phyloP scores from a whole-genome alignment of 1,140 invertebrate genomes.

The Zaprionus ghesquierei region DNA sequence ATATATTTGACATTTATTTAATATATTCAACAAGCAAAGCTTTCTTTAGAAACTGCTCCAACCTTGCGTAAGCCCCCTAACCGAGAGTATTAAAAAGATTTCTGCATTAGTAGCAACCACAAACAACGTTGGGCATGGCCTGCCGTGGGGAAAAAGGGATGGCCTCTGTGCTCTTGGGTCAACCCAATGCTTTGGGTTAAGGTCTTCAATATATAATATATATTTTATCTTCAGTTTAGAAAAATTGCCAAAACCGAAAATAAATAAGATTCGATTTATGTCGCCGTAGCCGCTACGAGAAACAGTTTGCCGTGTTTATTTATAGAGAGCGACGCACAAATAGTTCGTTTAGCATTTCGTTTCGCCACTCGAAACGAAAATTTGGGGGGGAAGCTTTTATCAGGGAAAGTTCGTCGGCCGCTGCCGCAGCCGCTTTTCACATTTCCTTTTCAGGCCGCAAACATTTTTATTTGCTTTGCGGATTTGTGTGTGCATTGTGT shows the following conservation, averaged over 20 bases:
- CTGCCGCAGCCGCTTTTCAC: too few relatives aligned
- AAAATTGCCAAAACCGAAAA: slow-evolving; percentile 76
- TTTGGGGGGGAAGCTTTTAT: slow-evolving; percentile 37
- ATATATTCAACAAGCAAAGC: background rate
- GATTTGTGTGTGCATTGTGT: slow-evolving; percentile 57
- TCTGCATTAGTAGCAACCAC: slow-evolving; percentile 38
- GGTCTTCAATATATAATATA: slow-evolving; percentile 76
- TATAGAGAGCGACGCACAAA: slow-evolving; percentile 68
- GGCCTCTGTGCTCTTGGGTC: slow-evolving; percentile 20
- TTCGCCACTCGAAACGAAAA: background rate
- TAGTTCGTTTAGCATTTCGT: slow-evolving; percentile 58
- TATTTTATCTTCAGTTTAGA: slow-evolving; percentile 71
- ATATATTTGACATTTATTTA: background rate
- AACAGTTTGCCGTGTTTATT: slow-evolving; percentile 68
- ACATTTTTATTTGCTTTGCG: slow-evolving; percentile 74
- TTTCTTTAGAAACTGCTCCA: background rate
- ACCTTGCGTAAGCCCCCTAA: background rate
- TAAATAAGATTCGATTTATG: slow-evolving; percentile 81
- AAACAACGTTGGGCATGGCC: slow-evolving; percentile 37
- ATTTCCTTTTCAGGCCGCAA: slow-evolving; percentile 59
- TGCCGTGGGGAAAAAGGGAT: background rate
- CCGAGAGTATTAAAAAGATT: slow-evolving; percentile 15
- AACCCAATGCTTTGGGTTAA: slow-evolving; percentile 36
- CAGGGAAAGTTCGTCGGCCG: slow-evolving; percentile 33
- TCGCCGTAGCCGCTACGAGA: slow-evolving; percentile 28